Evolutionary conservation across 2,888 invertebrate species (phyloP), one percentile per base, ranked within the genome.

Genomic region (Cerceris rybyensis): DNA sequence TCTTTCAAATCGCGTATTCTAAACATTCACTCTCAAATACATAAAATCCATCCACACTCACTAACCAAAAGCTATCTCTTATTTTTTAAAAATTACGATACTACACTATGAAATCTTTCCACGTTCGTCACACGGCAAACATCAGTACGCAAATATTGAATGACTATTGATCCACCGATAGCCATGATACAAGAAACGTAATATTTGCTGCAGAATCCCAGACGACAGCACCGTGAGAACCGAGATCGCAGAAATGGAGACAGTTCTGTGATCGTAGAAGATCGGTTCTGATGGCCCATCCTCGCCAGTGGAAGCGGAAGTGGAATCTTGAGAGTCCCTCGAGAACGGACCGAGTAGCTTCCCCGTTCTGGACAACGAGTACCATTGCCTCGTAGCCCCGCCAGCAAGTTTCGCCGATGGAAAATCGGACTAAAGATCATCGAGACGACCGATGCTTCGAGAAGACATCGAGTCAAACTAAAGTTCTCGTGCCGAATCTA

Each of bases 231-330:
- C 94, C 91, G 93, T 94, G 93, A 94, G 95, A 93, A 96, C 95
- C 81, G 96, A 96, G 93, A 95, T 96, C 87, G 97, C 97, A 89
- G 97, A 97, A 94, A 97, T 97, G 96, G 97, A 97, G 94, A 97
- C 97, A 92, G 97, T 97, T 94, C 96, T 97, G 95, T 97, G 96
- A 96, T 94, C 93, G 85, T 90, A 89, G 81, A 85, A 79, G 72
- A 64, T 70, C 70, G 84, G 81, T 81, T 71, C 69, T 75, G 74
- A 83, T 82, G 78, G 83, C 73, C 87, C 74, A 75, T 73, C 75
- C 75, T 57, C 75, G 63, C 59, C 69, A 58, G 67, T 74, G 63
- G 54, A 64, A 70, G 58, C 57, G 78, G 67, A 80, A 67, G 73
- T 70, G 64, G 75, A 54, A 54, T 58, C 75, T 60, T 72, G 68